phyloP scores from a whole-genome alignment of 64 coral and sea anemone genomes.

The Montipora cactus region DNA sequence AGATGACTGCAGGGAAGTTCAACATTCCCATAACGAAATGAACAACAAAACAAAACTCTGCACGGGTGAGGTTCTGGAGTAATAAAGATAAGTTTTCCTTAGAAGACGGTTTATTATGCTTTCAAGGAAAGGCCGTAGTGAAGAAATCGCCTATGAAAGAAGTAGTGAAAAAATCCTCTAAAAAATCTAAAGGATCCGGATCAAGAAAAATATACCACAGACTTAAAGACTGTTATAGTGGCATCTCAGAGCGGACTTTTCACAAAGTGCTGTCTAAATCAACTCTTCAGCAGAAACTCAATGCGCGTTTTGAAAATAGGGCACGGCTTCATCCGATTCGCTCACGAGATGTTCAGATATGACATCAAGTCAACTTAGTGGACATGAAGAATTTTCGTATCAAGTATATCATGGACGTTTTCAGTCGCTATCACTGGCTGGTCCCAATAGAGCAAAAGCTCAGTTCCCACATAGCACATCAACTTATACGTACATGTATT shows the following conservation, averaged over 20 bases:
- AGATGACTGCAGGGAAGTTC: not conserved
- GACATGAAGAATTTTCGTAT: not conserved
- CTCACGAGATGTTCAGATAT: conserved; percentile 45
- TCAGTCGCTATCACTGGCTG: no score
- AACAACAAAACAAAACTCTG: conserved; percentile 32
- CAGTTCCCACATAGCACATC: no score
- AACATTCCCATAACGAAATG: conserved; percentile 13
- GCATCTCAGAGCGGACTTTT: conserved; percentile 40
- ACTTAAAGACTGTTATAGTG: conserved; percentile 11
- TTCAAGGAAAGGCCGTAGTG: conserved; percentile 16
- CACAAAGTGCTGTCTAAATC: not conserved
- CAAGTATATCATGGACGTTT: no score
- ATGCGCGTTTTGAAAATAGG: conserved; percentile 63
- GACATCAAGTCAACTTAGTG: conserved; percentile 1
- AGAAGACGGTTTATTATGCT: no score
- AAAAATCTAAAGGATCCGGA: conserved; percentile 48
- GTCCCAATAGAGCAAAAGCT: no score
- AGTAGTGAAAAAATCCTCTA: conserved; percentile 42
- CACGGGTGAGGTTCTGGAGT: conserved; percentile 41
- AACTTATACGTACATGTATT: no score
- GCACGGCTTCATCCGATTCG: conserved; percentile 56
- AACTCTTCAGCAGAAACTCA: conserved; percentile 7
- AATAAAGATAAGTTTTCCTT: conserved; percentile 27
- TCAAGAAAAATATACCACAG: conserved; percentile 61
- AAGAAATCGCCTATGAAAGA: conserved; percentile 35